Percentiles rank a stretch among this genome's conserved stretches.
Conservation (phyloP, 2,888 invertebrate genomes). For the Altica lythri region DNA sequence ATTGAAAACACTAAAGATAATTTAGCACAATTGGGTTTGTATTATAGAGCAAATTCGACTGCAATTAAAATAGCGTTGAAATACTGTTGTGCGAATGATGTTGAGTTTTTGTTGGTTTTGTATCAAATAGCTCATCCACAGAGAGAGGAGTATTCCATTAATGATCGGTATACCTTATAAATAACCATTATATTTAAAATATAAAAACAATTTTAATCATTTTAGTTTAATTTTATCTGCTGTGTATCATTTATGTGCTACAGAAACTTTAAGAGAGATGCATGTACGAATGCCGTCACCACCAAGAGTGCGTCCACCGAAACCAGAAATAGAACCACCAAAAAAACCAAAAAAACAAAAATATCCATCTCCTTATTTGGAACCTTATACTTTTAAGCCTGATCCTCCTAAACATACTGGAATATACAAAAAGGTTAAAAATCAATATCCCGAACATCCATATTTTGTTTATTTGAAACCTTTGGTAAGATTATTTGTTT, state of each 20-base stretch:
- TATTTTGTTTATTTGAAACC: slow-evolving; percentile 49
- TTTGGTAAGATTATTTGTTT: slow-evolving; percentile 26
- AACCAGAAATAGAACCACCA: slow-evolving; percentile 12
- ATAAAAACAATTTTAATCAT: no score
- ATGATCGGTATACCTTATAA: no score
- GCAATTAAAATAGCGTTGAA: slow-evolving; percentile 47
- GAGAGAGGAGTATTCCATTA: slow-evolving; percentile 50
- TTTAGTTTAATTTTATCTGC: slow-evolving; percentile 52
- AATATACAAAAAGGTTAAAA: slow-evolving; percentile 46
- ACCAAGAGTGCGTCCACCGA: no score
- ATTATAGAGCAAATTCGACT: slow-evolving; percentile 43
- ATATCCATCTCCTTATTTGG: slow-evolving; percentile 51
- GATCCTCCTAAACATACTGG: slow-evolving; percentile 42
- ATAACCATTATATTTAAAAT: no score
- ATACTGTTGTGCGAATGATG: slow-evolving; percentile 47
- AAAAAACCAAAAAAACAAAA: slow-evolving; percentile 31
- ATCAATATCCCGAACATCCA: slow-evolving; percentile 49
- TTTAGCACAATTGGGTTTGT: slow-evolving; percentile 49
- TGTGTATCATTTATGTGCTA: slow-evolving; percentile 53
- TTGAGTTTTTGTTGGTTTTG: slow-evolving; percentile 53
- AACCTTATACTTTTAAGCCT: slow-evolving; percentile 40
- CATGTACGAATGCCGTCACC: slow-evolving; percentile 57
- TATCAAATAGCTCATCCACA: slow-evolving; percentile 51
- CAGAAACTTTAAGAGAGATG: slow-evolving; percentile 51
- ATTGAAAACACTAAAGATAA: slow-evolving; percentile 45